Conservation (phyloP, 2,888 invertebrate species). For the Temnothorax rugatulus region DNA sequence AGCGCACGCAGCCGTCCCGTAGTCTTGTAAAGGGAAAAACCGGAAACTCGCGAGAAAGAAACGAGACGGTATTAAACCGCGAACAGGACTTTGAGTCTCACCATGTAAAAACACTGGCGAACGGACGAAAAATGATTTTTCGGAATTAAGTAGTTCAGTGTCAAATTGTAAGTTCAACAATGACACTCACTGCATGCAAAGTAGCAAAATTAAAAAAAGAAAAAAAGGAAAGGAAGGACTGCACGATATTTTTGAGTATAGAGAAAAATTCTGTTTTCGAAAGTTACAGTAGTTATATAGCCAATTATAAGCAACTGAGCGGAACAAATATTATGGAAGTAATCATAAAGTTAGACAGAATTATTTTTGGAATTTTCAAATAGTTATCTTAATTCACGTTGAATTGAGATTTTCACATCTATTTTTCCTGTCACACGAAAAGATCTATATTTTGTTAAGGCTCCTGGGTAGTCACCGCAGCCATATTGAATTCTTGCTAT, state of each 20-base stretch:
- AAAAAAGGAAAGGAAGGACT: not conserved
- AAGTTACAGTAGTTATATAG: not conserved
- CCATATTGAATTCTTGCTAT: too few species aligned
- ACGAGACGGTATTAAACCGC: constrained; percentile 39
- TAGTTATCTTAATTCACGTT: not conserved
- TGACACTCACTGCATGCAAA: constrained; percentile 40
- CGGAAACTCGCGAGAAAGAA: constrained; percentile 58
- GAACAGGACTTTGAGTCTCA: constrained; percentile 40
- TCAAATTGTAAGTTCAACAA: constrained; percentile 45
- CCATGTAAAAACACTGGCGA: constrained; percentile 38
- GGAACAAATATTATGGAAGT: not conserved
- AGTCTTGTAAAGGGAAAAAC: constrained; percentile 41
- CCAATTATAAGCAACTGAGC: not conserved
- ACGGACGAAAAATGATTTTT: constrained; percentile 25
- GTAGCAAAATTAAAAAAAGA: constrained; percentile 1
- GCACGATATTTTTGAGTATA: not conserved
- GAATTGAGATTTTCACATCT: not conserved
- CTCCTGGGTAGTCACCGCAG: too few species aligned
- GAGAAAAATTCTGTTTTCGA: not conserved
- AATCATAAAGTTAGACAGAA: not conserved
- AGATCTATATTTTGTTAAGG: not conserved
- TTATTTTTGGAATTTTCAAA: not conserved
- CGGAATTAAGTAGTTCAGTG: not conserved
- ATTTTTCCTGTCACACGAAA: not conserved
- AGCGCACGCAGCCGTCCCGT: constrained; percentile 36